Conservation (phyloP, 2,797 vertebrate species). For the Discoglossus pictus region DNA sequence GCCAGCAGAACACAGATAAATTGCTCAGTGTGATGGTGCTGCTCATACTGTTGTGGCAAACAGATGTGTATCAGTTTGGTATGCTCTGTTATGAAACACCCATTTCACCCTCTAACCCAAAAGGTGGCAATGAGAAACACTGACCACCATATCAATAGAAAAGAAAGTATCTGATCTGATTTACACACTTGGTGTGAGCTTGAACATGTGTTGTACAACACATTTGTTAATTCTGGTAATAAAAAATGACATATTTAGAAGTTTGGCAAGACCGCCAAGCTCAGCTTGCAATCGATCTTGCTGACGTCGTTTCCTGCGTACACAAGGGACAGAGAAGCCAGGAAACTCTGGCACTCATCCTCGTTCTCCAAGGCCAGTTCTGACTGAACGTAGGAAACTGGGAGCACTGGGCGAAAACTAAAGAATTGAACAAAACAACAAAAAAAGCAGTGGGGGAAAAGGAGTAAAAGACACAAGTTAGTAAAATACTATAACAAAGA, state of each 20-base stretch:
- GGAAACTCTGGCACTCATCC: slow-evolving; percentile 88
- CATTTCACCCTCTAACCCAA: slow-evolving; percentile 26
- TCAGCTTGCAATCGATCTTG: slow-evolving; percentile 92
- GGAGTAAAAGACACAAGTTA: slow-evolving; percentile 33
- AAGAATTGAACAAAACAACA: slow-evolving; percentile 67
- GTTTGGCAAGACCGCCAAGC: slow-evolving; percentile 78
- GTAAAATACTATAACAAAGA: neutral
- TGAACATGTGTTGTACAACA: slow-evolving; percentile 34
- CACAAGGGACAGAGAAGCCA: slow-evolving; percentile 82
- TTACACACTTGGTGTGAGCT: slow-evolving; percentile 42
- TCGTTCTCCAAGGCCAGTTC: slow-evolving; percentile 84
- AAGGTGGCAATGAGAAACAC: neutral
- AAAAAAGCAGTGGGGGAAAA: slow-evolving; percentile 55
- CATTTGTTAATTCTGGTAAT: neutral
- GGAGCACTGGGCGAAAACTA: slow-evolving; percentile 73
- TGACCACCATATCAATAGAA: neutral
- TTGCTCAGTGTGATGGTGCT: neutral
- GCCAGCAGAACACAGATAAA: slow-evolving; percentile 4
- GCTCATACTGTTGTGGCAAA: neutral
- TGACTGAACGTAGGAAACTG: slow-evolving; percentile 88
- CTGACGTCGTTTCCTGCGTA: slow-evolving; percentile 77
- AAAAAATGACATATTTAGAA: slow-evolving; percentile 64
- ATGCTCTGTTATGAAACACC: neutral
- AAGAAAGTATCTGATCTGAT: neutral
- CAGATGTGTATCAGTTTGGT: neutral